Percentiles rank a stretch among this genome's conserved stretches.
These are phyloP conservation scores for Ganaspis brasiliensis DNA, from an alignment of 2,888 invertebrate species.

Conservation along the genomic window DNA sequence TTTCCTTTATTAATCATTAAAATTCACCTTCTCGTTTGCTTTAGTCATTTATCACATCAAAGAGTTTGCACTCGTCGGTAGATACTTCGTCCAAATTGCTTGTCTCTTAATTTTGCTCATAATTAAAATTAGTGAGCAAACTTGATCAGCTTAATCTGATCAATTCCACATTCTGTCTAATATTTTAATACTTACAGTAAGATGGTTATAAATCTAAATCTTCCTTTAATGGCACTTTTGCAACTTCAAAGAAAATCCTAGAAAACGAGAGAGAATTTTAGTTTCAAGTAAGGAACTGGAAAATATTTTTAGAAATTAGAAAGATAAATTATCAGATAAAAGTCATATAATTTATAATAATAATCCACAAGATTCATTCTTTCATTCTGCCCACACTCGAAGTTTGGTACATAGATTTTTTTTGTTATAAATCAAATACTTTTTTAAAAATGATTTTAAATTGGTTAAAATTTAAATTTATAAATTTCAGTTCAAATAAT, in stretches of 20 bases:
- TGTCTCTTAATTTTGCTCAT: neutral
- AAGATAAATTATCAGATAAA: no score
- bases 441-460: no score
- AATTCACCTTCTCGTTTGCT: constrained; percentile 29
- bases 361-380: no score
- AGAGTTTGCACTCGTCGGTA: constrained; percentile 38
- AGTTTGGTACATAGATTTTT: no score
- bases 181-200: constrained; percentile 51
- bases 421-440: no score
- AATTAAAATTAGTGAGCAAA: constrained; percentile 30
- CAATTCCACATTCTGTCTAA: constrained; percentile 32
- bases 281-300: no score
- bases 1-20: constrained; percentile 5
- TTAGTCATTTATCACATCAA: constrained; percentile 39
- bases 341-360: no score
- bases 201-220: constrained; percentile 72
- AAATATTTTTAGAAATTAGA: no score
- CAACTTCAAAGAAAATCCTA: constrained; percentile 95
- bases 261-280: no score
- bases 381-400: no score
- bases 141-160: constrained; percentile 3
- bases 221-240: constrained; percentile 87
- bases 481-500: no score
- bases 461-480: no score
- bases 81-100: constrained; percentile 35